Evolutionary conservation across 2,797 vertebrate species (phyloP), one percentile per base, ranked within the genome.

Genomic region (Steatocranus sp.): DNA sequence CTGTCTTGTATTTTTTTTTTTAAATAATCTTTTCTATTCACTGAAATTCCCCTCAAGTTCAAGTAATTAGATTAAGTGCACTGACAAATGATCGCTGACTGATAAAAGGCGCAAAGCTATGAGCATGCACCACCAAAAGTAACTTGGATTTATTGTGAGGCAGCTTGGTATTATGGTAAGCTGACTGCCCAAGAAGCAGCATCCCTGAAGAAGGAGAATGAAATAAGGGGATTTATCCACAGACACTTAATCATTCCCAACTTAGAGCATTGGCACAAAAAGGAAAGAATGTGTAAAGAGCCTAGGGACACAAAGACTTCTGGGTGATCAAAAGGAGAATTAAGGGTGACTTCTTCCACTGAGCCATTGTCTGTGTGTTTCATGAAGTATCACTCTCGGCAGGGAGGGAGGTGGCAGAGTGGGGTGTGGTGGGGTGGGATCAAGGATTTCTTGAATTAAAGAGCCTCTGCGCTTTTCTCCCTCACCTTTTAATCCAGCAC

Each of bases 321-420:
- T 91, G 84, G 66, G 87, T 93, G 93, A 96, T 96, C 95, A 96
- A 96, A 96, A 96, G 95, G 84, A 89, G 94, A 91, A 94, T 96
- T 95, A 95, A 93, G 93, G 93, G 91, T 96, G 95, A 96, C 95
- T 96, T 96, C 94, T 95, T 95, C 93, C 92, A 93, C 91, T 89
- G 91, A 90, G 91, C 86, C 80, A 93, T 96, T 95, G 95, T 95
- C 91, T 82, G 87, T 77, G 83, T 90, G 91, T 91, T 94, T 95
- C 94, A 94, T 94, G 91, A 95, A 95, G 94, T 94, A 92, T 95
- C 94, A 90, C 89, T 93, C 93, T 91, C 56, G 41, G 87, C 75
- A 30, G 53, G 46, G 43, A 23, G 46, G 77, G 32, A 43, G 79
- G 30, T 36, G 43, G 82, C 14, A 12, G 20, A 41, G 81, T 80